These are phyloP conservation scores for Aphodius granarius DNA, from an alignment of 2,888 invertebrate species.

Conservation along the genomic window DNA sequence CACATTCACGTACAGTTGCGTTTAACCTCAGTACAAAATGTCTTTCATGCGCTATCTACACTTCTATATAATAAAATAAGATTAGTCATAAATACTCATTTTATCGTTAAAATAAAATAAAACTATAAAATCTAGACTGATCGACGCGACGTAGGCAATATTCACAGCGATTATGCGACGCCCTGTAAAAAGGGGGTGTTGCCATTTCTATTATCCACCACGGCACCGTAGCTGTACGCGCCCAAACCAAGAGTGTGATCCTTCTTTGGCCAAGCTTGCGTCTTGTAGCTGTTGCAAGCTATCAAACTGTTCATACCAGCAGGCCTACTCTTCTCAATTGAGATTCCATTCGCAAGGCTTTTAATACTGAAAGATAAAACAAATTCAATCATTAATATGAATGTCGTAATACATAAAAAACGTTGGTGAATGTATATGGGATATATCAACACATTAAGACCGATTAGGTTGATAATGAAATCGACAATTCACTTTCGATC, in stretches of 20 bases:
- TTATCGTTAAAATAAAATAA: not conserved
- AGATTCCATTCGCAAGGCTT: slow-evolving; percentile 57
- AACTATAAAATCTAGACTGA: not conserved
- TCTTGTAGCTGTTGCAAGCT: slow-evolving; percentile 76
- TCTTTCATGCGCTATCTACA: not conserved
- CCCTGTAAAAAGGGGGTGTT: slow-evolving; percentile 40
- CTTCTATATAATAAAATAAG: not conserved
- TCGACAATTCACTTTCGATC: not conserved
- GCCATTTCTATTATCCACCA: slow-evolving; percentile 44
- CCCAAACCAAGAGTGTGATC: slow-evolving; percentile 47
- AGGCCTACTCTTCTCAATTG: slow-evolving; percentile 67
- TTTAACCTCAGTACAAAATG: too few relatives aligned
- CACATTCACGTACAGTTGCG: too few relatives aligned
- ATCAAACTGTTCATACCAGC: slow-evolving; percentile 76
- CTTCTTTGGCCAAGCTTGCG: slow-evolving; percentile 58
- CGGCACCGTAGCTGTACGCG: slow-evolving; percentile 59
- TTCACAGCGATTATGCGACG: slow-evolving; percentile 35
- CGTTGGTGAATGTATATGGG: too few relatives aligned
- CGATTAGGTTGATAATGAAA: not conserved
- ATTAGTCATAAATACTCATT: not conserved
- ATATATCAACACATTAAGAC: not conserved
- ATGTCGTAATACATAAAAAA: too few relatives aligned
- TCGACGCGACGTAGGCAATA: not conserved
- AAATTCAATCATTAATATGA: not conserved
- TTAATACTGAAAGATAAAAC: slow-evolving; percentile 44